Percentiles rank a stretch among this genome's conserved stretches.
Conservation (phyloP, 1,140 invertebrate genomes). For the Laupala kohalensis region DNA sequence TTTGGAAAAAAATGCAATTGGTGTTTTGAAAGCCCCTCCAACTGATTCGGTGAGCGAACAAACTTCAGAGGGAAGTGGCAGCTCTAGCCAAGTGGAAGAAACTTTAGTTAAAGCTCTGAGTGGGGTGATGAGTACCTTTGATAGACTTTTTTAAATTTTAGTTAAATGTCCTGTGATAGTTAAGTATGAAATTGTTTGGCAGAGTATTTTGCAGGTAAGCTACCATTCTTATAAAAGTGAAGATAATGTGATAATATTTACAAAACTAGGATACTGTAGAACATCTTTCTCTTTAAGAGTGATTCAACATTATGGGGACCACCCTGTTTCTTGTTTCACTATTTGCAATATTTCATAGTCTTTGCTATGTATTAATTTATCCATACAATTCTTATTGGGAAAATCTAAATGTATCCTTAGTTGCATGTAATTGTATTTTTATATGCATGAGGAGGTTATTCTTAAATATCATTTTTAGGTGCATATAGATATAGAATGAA, state of each 20-base stretch:
- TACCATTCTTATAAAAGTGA: neutral
- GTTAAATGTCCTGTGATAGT: neutral
- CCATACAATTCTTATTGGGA: too few relatives aligned
- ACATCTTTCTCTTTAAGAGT: neutral
- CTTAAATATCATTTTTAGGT: neutral
- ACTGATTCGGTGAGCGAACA: neutral
- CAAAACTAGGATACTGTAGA: too few relatives aligned
- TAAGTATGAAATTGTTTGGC: neutral
- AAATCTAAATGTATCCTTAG: too few relatives aligned
- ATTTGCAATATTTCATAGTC: too few relatives aligned
- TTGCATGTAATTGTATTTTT: too few relatives aligned
- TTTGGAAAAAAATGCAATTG: too few relatives aligned
- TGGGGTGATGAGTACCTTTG: slow-evolving; percentile 18
- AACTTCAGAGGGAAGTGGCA: neutral
- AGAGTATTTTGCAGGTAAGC: neutral
- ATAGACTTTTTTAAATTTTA: slow-evolving; percentile 14
- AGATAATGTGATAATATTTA: neutral
- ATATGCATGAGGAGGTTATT: too few relatives aligned
- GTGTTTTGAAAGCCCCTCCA: neutral
- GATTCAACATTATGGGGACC: too few relatives aligned
- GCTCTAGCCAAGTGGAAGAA: slow-evolving; percentile 9
- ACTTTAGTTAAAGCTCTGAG: slow-evolving; percentile 17
- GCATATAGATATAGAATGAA: neutral
- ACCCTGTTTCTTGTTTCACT: too few relatives aligned
- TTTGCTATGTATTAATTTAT: too few relatives aligned